Evolutionary conservation across 2,888 invertebrate genomes (phyloP).

Genomic region (Euclidia mi): DNA sequence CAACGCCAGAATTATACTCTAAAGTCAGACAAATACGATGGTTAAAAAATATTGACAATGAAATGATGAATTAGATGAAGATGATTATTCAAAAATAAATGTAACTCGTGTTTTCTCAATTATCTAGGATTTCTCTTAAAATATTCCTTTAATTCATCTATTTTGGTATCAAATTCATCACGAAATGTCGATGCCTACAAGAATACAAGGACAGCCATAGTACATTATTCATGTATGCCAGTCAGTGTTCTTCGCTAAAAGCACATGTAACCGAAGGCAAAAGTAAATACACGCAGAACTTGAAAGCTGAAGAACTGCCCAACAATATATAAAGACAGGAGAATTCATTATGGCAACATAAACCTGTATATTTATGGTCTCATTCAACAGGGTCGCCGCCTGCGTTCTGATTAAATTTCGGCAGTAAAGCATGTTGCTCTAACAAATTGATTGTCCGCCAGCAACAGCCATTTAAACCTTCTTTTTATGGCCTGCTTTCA

Average conservation of each 20-base stretch:
- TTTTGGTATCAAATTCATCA: neutral
- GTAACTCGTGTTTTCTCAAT: too few relatives aligned
- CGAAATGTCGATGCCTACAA: too few relatives aligned
- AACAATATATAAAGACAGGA: neutral
- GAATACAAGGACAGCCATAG: too few relatives aligned
- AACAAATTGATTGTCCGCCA: too few relatives aligned
- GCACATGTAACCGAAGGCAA: constrained; percentile 32
- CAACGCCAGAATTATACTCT: constrained; percentile 13
- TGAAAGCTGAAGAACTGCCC: constrained; percentile 44
- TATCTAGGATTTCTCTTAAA: too few relatives aligned
- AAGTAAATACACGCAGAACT: constrained; percentile 28
- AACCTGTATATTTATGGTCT: neutral
- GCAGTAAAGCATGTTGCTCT: neutral
- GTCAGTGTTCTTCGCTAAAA: neutral
- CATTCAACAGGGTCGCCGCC: neutral
- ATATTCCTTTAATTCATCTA: neutral
- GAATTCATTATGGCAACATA: neutral
- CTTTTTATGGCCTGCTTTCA: too few relatives aligned
- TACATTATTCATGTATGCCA: neutral
- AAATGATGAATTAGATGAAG: neutral
- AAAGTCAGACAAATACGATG: too few relatives aligned
- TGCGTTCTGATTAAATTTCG: neutral
- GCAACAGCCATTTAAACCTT: too few relatives aligned
- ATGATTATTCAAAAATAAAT: neutral
- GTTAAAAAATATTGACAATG: too few relatives aligned